Base-by-base conservation (phyloP, 64 coral and sea anemone species). In the Dendrophyllia cribrosa region DNA sequence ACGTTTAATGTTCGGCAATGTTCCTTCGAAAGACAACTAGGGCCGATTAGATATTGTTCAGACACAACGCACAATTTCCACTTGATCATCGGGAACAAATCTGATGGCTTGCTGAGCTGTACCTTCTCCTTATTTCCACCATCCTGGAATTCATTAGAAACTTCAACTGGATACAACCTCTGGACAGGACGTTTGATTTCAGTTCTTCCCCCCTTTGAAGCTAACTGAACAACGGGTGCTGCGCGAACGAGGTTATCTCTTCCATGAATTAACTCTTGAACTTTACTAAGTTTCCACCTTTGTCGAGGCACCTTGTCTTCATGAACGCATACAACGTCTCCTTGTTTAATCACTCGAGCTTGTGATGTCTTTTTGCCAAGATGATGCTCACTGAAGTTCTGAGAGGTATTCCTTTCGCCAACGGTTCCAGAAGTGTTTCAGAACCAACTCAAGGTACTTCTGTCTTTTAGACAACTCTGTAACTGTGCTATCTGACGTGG, bases 161-260 rank as follows among this genome's bases (percentile, higher is more conserved):
- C 83, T 50, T 70, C 43, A 21, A 87, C 47, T 51, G 66, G 83
- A 53, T 71, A 55, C 11, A 86, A 49, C 67, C 24, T 86, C 44
- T 70, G 45, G 5, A 86, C 64, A 10, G 83, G 83, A 45, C 83
- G 34, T n/a, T 20, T 72, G 63, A 86, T 67, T 48, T 72, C 63
- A 66, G 63, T 50, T 71, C 5, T 50, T 26, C 16, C 6, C 5
- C 66, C 44, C 9, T 50, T 13, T 12, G 43, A 53, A 14, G 12
- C 25, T 8, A 66, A 48, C 49, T 16, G 25, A 70, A 86, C 61
- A 70, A 70, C 17, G 43, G 64, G n/a, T n/a, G n/a, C 83, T 52
- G 46, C 83, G n/a, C 16, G 15, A 12, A 86, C 65, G 9, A 44
- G 49, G 9, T 51, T 46, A 66, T 50, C 64, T 86, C 65, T 68